These are phyloP conservation scores for Girardia tigrina DNA, from an alignment of 2,888 invertebrate genomes.

Conservation along the genomic window DNA sequence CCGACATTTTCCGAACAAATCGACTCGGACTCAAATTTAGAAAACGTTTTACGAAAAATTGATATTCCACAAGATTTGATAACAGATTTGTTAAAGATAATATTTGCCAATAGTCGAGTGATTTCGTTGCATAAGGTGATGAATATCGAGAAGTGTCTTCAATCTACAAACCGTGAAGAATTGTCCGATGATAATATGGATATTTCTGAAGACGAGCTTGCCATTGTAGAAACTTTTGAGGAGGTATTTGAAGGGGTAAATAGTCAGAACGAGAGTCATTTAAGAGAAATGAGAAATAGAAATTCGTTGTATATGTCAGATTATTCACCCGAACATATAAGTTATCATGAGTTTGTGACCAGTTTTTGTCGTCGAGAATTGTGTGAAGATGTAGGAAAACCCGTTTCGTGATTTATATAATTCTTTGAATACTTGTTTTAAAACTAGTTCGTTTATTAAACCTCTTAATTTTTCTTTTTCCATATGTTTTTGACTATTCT, in stretches of 20 bases:
- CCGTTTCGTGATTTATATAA: no score
- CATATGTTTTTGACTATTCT: no score
- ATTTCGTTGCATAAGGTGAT: not conserved
- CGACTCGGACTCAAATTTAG: not conserved
- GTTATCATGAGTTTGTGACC: slow-evolving; percentile 6
- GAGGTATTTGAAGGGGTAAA: no score
- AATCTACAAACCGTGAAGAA: not conserved
- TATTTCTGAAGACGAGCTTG: not conserved
- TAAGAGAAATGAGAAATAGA: not conserved
- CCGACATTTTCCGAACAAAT: not conserved
- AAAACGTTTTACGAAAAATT: not conserved
- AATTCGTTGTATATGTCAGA: not conserved
- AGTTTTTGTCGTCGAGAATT: no score
- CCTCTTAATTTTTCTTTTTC: no score
- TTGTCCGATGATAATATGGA: not conserved
- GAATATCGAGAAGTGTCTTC: not conserved
- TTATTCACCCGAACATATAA: slow-evolving; percentile 1
- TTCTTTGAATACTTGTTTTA: no score
- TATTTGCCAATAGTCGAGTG: not conserved
- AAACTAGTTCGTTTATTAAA: no score
- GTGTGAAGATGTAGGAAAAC: no score
- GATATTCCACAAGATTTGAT: not conserved
- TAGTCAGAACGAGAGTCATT: not conserved
- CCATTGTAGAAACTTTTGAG: not conserved
- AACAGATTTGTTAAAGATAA: not conserved